These are phyloP conservation scores for Notodonta dromedarius DNA, from an alignment of 2,888 invertebrate species.

Conservation along the genomic window DNA sequence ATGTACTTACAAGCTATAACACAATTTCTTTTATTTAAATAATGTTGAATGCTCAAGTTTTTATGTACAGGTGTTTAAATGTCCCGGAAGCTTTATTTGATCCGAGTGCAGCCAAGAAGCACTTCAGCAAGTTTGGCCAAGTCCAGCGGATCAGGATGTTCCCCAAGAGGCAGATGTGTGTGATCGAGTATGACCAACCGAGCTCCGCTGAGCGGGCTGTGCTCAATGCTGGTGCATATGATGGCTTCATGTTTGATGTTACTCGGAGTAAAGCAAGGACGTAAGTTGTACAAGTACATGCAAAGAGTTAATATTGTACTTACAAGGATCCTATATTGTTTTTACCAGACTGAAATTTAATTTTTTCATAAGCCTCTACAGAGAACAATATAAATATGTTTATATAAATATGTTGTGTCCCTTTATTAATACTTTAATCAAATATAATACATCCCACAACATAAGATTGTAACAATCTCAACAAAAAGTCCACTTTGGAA, in stretches of 20 bases:
- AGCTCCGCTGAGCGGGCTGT: conserved; percentile 84
- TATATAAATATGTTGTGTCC: no score
- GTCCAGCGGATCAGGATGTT: conserved; percentile 87
- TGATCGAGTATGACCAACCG: conserved; percentile 87
- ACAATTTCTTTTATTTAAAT: no score
- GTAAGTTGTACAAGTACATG: conserved; percentile 46
- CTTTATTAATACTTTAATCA: no score
- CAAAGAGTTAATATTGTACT: not conserved
- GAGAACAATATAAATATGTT: no score
- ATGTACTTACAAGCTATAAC: no score
- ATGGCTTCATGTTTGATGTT: conserved; percentile 86
- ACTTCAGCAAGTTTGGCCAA: conserved; percentile 89
- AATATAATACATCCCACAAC: no score
- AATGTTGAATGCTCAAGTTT: not conserved
- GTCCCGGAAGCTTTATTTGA: conserved; percentile 87
- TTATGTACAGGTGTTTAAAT: conserved; percentile 81
- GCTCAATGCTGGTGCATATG: conserved; percentile 84
- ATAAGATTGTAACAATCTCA: no score
- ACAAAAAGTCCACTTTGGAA: no score
- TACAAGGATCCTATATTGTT: no score
- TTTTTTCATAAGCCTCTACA: no score
- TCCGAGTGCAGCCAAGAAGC: conserved; percentile 83
- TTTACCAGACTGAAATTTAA: no score
- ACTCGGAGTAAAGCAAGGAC: conserved; percentile 79
- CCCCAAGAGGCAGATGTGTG: conserved; percentile 86